Conservation (phyloP, 2,113 vertebrate genomes). For the Ictalurus furcatus region DNA sequence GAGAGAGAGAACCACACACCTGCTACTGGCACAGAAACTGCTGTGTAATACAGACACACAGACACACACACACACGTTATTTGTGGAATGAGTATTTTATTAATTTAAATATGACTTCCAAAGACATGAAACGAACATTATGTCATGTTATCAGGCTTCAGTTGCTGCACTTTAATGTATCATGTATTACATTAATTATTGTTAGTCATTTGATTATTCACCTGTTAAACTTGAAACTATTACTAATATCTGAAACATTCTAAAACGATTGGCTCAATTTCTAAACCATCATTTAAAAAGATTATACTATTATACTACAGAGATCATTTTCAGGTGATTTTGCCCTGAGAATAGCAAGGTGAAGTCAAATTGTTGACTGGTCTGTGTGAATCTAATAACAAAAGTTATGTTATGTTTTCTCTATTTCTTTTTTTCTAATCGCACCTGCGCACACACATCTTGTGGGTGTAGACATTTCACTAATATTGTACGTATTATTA, state of each 20-base stretch:
- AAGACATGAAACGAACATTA: neutral
- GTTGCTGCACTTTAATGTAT: neutral
- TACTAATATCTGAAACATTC: neutral
- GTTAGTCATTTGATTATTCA: neutral
- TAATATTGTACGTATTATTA: neutral
- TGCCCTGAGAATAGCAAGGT: neutral
- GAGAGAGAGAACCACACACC: neutral
- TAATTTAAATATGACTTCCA: neutral
- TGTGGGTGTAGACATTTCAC: neutral
- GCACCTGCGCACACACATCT: neutral
- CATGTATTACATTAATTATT: neutral
- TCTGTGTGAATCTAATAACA: neutral
- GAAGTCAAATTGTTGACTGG: neutral
- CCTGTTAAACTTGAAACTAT: neutral
- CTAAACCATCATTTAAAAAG: neutral
- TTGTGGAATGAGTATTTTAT: neutral
- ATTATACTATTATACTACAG: neutral
- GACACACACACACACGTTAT: neutral
- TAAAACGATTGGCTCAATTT: neutral
- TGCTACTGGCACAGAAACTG: slow-evolving; percentile 28
- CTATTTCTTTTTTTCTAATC: neutral
- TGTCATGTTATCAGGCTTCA: neutral
- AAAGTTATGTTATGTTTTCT: neutral
- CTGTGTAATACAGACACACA: neutral
- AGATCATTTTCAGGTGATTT: neutral